These are phyloP conservation scores for Sphaerophoria taeniata DNA, from an alignment of 2,888 invertebrate genomes.

Conservation along the genomic window DNA sequence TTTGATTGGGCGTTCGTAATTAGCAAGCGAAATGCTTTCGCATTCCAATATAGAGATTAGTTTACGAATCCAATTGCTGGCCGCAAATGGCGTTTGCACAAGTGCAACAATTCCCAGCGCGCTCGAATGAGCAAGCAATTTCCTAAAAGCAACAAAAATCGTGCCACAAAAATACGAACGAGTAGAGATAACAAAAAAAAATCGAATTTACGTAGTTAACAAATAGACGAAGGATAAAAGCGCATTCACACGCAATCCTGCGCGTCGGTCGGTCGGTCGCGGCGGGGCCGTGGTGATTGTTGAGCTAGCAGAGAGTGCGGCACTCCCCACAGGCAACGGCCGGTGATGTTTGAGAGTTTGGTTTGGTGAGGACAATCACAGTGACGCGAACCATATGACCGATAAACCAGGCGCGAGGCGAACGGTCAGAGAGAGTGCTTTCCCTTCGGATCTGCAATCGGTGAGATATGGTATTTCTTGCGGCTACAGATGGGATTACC, in stretches of 20 bases:
- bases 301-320: conserved; percentile 47
- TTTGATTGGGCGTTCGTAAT: conserved; percentile 67
- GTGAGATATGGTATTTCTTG: conserved; percentile 70
- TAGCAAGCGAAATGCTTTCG: conserved; percentile 61
- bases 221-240: conserved; percentile 69
- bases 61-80: conserved; percentile 71
- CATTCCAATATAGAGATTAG: conserved; percentile 72
- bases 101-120: conserved; percentile 81
- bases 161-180: conserved; percentile 28
- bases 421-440: conserved; percentile 34
- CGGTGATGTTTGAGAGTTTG: conserved; percentile 7
- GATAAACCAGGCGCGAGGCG: not conserved
- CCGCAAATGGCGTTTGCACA: conserved; percentile 79
- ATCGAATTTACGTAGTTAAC: conserved; percentile 32
- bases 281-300: no score
- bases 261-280: no score
- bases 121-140: conserved; percentile 68
- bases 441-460: conserved; percentile 45
- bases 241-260: conserved; percentile 71
- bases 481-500: conserved; percentile 70
- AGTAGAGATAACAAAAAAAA: conserved; percentile 28
- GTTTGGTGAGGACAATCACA: not conserved
- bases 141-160: conserved; percentile 71
- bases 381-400: not conserved
- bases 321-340: conserved; percentile 31